Conservation (phyloP, 2,113 vertebrate genomes). For the Asarcornis scutulata region DNA sequence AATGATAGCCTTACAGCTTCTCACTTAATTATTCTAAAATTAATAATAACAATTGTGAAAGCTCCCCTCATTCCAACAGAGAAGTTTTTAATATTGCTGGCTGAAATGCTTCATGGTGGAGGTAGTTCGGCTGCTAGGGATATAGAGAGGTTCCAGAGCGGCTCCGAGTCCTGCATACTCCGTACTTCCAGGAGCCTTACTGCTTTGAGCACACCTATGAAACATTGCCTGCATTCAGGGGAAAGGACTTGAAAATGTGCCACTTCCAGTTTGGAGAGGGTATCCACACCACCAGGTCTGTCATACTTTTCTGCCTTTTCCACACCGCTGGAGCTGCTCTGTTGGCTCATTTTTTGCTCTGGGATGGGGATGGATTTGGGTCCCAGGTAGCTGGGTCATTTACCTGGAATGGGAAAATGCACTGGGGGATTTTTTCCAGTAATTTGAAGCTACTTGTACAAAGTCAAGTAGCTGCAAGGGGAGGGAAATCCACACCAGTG, state of each 20-base stretch:
- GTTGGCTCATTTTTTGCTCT: neutral
- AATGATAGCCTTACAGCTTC: slow-evolving; percentile 63
- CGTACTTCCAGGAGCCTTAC: neutral
- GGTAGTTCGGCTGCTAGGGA: neutral
- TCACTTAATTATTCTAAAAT: slow-evolving; percentile 74
- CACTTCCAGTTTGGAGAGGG: neutral
- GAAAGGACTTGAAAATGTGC: neutral
- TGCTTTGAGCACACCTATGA: neutral
- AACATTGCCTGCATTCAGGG: too few species aligned
- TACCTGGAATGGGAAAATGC: neutral
- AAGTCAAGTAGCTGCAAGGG: neutral
- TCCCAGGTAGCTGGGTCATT: neutral
- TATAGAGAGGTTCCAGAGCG: neutral
- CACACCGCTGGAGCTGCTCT: neutral
- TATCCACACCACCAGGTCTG: neutral
- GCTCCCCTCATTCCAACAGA: slow-evolving; percentile 52
- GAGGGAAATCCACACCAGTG: neutral
- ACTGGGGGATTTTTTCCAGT: neutral
- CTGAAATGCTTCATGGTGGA: slow-evolving; percentile 53
- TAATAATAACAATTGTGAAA: slow-evolving; percentile 75
- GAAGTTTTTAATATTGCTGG: slow-evolving; percentile 61
- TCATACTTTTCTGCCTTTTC: neutral
- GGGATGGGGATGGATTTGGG: neutral
- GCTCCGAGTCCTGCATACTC: neutral
- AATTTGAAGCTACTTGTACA: neutral